These are phyloP conservation scores for Petrophora chlorosata DNA, from an alignment of 2,888 invertebrate genomes.

Conservation along the genomic window DNA sequence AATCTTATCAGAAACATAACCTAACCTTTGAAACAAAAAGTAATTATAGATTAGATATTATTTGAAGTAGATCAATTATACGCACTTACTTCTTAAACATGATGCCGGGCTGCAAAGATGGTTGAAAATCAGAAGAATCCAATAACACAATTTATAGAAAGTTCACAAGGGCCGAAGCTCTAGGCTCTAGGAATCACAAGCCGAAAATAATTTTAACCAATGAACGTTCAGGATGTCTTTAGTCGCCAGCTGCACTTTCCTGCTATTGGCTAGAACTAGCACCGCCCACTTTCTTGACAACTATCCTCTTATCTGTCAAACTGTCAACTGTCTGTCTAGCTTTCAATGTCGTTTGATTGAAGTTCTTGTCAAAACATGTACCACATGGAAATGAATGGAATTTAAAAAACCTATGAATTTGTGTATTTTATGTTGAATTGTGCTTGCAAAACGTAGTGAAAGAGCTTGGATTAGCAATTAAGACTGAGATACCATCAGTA, in stretches of 20 bases:
- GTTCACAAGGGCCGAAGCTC: too few species aligned
- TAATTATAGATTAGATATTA: constrained; percentile 1
- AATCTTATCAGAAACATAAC: constrained; percentile 26
- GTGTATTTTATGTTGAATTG: background rate
- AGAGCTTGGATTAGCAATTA: background rate
- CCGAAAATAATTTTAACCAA: too few species aligned
- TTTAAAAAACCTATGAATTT: too few species aligned
- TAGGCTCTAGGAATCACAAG: too few species aligned
- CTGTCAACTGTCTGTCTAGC: too few species aligned
- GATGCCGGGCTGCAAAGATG: constrained; percentile 34
- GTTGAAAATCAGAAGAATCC: constrained; percentile 8
- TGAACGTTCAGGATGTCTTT: background rate
- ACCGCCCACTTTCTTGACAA: too few species aligned
- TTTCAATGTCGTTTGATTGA: too few species aligned
- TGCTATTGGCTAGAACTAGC: constrained; percentile 12
- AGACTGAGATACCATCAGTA: constrained; percentile 11
- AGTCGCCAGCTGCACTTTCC: background rate
- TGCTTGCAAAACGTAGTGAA: too few species aligned
- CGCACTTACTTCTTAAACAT: constrained; percentile 81
- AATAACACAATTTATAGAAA: constrained; percentile 8
- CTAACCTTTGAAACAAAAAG: background rate
- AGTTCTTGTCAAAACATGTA: too few species aligned
- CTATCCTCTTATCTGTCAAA: too few species aligned
- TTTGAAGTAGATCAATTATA: constrained; percentile 9
- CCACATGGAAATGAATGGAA: constrained; percentile 11